phyloP scores from a whole-genome alignment of 2,113 vertebrate genomes.

The Elanus axillaris region DNA sequence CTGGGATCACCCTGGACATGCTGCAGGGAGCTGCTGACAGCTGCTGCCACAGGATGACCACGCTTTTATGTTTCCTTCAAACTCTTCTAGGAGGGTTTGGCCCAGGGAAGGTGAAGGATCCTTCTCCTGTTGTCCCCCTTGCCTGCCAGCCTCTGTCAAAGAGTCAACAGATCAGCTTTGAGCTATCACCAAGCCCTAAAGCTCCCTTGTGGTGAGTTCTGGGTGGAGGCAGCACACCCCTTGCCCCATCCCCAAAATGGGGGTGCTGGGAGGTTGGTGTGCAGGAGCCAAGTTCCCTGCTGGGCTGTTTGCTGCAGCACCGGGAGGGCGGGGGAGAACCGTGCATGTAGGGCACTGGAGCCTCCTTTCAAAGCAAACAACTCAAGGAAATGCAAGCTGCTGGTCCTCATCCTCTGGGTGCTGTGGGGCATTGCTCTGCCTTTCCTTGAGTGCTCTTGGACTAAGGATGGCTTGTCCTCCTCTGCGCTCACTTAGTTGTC shows the following conservation, averaged over 20 bases:
- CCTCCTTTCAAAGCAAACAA: slow-evolving; percentile 24
- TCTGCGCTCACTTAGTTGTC: not conserved
- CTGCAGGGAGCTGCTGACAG: not conserved
- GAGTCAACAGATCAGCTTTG: not conserved
- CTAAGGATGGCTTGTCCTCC: not conserved
- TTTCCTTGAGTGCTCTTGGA: not conserved
- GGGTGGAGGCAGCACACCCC: not conserved
- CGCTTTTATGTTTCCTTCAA: not conserved
- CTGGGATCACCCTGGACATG: not conserved
- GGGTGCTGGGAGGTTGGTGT: not conserved
- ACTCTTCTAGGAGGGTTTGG: not conserved
- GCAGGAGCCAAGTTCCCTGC: not conserved
- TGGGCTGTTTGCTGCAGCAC: rapidly evolving
- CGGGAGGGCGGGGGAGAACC: not conserved
- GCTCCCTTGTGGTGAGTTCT: not conserved
- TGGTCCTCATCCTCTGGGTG: rapidly evolving
- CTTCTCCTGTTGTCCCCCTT: not conserved
- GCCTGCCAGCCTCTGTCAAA: not conserved
- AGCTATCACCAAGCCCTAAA: not conserved
- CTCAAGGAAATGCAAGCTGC: not conserved
- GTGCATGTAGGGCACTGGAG: rapidly evolving
- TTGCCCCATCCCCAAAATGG: not conserved
- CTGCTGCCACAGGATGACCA: not conserved
- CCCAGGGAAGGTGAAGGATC: not conserved
- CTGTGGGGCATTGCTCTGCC: not conserved